Evolutionary conservation across 92 coral and sea anemone species (phyloP), one percentile per base, ranked within the genome.

Genomic region (Ricordea florida): DNA sequence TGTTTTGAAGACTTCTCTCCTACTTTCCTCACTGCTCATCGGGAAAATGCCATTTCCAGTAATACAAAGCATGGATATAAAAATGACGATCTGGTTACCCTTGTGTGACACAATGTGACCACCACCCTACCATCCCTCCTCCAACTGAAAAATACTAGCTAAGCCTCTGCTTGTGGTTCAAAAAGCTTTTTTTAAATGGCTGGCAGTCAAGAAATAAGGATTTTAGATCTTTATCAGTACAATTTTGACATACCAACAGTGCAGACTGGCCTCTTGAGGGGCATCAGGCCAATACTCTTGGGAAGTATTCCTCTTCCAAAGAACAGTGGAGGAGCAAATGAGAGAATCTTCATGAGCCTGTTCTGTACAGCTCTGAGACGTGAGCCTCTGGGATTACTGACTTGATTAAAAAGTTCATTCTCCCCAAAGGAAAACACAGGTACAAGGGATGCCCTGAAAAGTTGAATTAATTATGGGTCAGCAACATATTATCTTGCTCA

Each of bases 341-440:
- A 82, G 9, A 92, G 32, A 28, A 89, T 51, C 59, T 85, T 96
- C 75, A 92, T 93, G 34, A 96, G 47, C 63, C 57, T 90, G 63
- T 75, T 72, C 72, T 96, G 99, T 41, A 85, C 47, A 43, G 46
- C 60, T 44, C 97, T 88, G 25, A 96, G 85, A 61, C 76, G 78
- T 38, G 99, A 96, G 3, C 97, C 99, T 28, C 86, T 85, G 10
- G 97, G 97, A 55, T 96, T 96, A 37, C 59, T 75, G 20, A 90
- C 83, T 86, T 96, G 99, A 37, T 82, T 46, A 24, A 82, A 96
- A 43, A 96, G 50, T 46, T 96, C 96, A 96, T 96, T 96, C 48
- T 96, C 99, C 26, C 99, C 99, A 89, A 96, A 96, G 4, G 97
- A 92, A 76, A 93, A 92, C 31, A 96, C 93, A 16, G 99, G 99